Evolutionary conservation across 2,797 vertebrate species (phyloP).

Genomic region (Cuculus canorus): DNA sequence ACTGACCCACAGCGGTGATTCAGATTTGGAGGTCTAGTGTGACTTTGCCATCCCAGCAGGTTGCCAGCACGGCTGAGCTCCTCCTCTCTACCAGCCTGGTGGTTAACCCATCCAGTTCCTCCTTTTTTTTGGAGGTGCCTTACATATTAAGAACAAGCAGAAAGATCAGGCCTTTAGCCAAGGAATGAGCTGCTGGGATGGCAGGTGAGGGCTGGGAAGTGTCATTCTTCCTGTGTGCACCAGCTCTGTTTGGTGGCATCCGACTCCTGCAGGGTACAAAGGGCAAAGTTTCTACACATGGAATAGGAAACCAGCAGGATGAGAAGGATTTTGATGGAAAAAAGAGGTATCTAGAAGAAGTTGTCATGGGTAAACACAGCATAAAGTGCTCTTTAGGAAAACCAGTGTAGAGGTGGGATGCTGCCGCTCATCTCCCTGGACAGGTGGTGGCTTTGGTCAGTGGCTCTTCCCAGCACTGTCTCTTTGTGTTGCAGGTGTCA

Average conservation of each 20-base stretch:
- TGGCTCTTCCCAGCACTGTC: neutral
- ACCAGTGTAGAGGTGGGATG: accelerated
- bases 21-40: accelerated
- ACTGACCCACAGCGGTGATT: accelerated
- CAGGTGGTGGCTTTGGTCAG: neutral
- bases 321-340: neutral
- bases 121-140: neutral
- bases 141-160: neutral
- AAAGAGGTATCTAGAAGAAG: neutral
- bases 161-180: neutral
- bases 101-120: neutral
- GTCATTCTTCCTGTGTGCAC: neutral
- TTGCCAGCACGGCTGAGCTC: neutral
- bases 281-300: accelerated
- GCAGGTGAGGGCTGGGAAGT: neutral
- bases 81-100: neutral
- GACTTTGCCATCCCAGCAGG: neutral
- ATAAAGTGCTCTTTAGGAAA: neutral
- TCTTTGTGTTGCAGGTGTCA: neutral
- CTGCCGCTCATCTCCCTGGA: accelerated
- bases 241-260: neutral
- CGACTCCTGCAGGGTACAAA: neutral
- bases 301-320: neutral
- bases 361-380: neutral
- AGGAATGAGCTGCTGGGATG: neutral